Percentiles rank a stretch among this genome's conserved stretches.
Conservation (phyloP, 2,797 vertebrate genomes). For the Betta splendens region DNA sequence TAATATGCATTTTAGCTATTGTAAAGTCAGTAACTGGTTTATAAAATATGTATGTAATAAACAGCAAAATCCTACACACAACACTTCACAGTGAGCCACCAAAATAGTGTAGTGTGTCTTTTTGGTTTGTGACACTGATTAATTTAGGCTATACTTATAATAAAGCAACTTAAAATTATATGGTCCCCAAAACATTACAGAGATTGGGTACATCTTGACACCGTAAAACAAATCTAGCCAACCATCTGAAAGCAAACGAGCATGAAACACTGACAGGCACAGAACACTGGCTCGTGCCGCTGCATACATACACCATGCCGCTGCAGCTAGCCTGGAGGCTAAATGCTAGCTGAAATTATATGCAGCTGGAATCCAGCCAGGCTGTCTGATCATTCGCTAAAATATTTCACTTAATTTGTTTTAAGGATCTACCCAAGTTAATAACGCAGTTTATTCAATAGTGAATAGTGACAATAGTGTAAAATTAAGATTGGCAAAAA, state of each 20-base stretch:
- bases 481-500: background rate
- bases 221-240: background rate
- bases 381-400: background rate
- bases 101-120: too few species aligned
- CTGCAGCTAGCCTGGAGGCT: slow-evolving; percentile 40
- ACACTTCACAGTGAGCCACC: too few species aligned
- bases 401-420: background rate
- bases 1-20: too few species aligned
- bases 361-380: slow-evolving; percentile 10
- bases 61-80: too few species aligned
- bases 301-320: background rate
- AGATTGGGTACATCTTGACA: background rate
- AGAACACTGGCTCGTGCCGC: too few species aligned
- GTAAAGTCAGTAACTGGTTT: too few species aligned
- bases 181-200: background rate
- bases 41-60: too few species aligned
- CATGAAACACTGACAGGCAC: fast-evolving
- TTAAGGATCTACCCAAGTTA: fast-evolving
- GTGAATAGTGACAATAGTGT: too few species aligned
- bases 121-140: too few species aligned
- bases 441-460: fast-evolving
- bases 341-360: slow-evolving; percentile 50
- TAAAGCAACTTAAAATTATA: too few species aligned
- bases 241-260: background rate
- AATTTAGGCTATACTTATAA: too few species aligned